Conservation (phyloP, 2,113 vertebrate species). For the Oostethus manadensis region DNA sequence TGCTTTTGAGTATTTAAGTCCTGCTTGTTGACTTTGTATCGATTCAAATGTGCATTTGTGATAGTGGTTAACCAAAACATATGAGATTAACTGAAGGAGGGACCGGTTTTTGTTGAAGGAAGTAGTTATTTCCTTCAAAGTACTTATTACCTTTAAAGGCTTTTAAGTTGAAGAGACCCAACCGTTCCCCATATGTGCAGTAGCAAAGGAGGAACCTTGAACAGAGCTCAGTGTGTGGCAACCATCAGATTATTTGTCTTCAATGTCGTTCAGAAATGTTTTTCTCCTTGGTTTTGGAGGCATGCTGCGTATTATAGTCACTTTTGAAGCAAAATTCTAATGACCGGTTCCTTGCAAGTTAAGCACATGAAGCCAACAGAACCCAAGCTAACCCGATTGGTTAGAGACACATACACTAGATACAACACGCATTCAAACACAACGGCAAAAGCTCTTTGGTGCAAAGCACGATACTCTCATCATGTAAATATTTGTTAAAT, state of each 20-base stretch:
- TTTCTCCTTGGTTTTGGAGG: background rate
- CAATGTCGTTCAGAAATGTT: background rate
- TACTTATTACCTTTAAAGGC: no score
- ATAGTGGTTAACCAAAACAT: no score
- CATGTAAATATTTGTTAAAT: no score
- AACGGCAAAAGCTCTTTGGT: background rate
- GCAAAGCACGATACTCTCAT: background rate
- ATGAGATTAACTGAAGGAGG: no score
- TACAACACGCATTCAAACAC: background rate
- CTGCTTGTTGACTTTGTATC: constrained; percentile 34
- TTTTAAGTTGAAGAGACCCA: no score
- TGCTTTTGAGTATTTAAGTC: background rate
- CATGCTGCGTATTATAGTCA: background rate
- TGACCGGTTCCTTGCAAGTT: background rate
- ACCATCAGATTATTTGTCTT: background rate
- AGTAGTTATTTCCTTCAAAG: no score
- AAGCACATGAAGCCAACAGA: no score
- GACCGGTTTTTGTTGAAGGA: background rate
- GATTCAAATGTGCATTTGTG: no score
- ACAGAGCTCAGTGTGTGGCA: no score
- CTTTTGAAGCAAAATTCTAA: background rate
- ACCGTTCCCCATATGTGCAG: no score
- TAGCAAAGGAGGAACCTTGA: background rate
- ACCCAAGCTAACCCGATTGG: no score
- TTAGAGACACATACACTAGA: background rate